Base-by-base conservation (phyloP, 35 echinoderm and acorn worm genomes). In the Heliocidaris erythrogramma region DNA sequence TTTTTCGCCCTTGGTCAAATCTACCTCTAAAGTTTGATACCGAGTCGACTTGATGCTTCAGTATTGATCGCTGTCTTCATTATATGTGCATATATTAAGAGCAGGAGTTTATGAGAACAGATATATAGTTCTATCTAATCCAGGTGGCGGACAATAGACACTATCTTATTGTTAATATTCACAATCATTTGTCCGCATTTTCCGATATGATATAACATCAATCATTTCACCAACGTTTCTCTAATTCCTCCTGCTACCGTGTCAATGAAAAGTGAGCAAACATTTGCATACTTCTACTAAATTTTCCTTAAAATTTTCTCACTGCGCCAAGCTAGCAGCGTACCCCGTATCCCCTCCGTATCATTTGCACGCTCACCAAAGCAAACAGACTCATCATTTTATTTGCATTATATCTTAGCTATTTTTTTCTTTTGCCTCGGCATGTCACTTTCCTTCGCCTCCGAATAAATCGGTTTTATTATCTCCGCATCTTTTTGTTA, bases 371-470 rank as follows among this genome's bases (percentile, higher is more conserved):
- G 91, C 48, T n/a, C 47, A 59, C 91, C 91, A 89, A 92, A 8
- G 91, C 91, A 92, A 92, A 92, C 27, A 92, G 91, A 92, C 91
- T 92, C 91, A 92, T 92, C 49, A 59, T 49, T 92, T 52, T 92
- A 92, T 92, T 92, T 89, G 32, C 87, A 32, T 12, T 89, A 48
- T 89, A 89, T 89, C 87, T 89, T 89, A 89, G 47, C 35, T 42
- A 89, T 89, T 89, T 89, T 29, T 48, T 47, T 89, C 87, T 21
- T n/a, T 78, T 78, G 65, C 65, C 65, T 48, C 18, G 87, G 87
- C 87, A 47, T 89, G 87, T 89, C 87, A 89, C 31, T 89, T 48
- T 89, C 87, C 30, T n/a, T 47, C 87, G 31, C 87, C 65, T 78
- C 47, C 87, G 32, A 89, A 89, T 89, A 89, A 89, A 89, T 89